A percentile compares a stretch with the other conserved stretches of the same genome.
Evolutionary conservation across 1,140 invertebrate genomes (phyloP).

Genomic region (Zaprionus ghesquierei): DNA sequence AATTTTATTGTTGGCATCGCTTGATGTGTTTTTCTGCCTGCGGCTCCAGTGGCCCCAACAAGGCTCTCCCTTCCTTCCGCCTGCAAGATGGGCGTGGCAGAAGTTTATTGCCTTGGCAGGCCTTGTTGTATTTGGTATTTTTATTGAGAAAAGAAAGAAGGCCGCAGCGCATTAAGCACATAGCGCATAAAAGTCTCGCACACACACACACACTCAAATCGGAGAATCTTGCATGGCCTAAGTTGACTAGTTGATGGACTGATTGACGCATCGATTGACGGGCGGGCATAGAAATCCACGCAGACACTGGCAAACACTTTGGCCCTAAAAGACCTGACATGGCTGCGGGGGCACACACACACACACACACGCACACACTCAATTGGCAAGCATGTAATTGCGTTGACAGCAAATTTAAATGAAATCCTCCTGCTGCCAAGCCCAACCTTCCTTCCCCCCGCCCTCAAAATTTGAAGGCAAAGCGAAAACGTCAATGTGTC

Average conservation of each 20-base stretch:
- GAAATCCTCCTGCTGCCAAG: slow-evolving; percentile 49
- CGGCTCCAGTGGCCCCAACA: too few relatives aligned
- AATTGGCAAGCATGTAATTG: slow-evolving; percentile 71
- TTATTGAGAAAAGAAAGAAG: slow-evolving; percentile 18
- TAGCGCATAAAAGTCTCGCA: slow-evolving; percentile 31
- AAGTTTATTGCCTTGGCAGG: slow-evolving; percentile 51
- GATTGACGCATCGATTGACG: background rate
- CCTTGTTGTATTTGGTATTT: slow-evolving; percentile 30
- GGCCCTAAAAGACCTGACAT: slow-evolving; percentile 17
- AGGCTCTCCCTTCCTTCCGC: too few relatives aligned
- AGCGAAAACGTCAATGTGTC: slow-evolving; percentile 70
- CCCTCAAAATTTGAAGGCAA: slow-evolving; percentile 14
- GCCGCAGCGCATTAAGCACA: slow-evolving; percentile 39
- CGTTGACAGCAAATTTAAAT: slow-evolving; percentile 81
- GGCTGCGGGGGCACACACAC: slow-evolving; percentile 5
- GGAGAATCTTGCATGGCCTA: background rate
- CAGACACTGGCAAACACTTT: slow-evolving; percentile 9
- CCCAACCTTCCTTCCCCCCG: background rate
- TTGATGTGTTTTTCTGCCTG: slow-evolving; percentile 36
- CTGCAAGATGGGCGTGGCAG: slow-evolving; percentile 5
- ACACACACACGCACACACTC: background rate
- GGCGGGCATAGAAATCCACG: background rate
- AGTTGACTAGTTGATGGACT: slow-evolving; percentile 9
- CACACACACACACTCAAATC: background rate
- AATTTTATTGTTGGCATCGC: slow-evolving; percentile 71